Evolutionary conservation across 1,140 invertebrate genomes (phyloP).

Genomic region (Parasteatoda tepidariorum): DNA sequence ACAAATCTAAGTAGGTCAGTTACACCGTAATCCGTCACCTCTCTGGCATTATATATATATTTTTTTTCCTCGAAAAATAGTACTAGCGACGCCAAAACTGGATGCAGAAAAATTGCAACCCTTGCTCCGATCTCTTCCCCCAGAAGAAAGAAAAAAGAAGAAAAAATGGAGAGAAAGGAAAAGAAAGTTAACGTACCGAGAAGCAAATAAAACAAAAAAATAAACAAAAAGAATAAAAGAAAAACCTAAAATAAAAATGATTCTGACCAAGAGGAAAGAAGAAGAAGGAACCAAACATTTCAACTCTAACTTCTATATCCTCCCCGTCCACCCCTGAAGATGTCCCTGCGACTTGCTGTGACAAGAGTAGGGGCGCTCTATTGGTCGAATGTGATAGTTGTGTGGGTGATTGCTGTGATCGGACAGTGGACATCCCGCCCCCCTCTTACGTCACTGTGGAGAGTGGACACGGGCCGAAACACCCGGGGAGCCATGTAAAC

Average conservation of each 20-base stretch:
- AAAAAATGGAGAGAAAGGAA: constrained; percentile 1
- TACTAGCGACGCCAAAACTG: background rate
- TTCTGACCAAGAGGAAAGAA: constrained; percentile 4
- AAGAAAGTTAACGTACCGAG: constrained; percentile 30
- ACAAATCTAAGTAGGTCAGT: no score
- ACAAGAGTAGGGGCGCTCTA: constrained; percentile 54
- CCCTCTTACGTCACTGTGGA: constrained; percentile 53
- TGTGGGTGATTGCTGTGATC: constrained; percentile 59
- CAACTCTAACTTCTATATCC: background rate
- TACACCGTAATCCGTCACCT: no score
- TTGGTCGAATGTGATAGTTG: constrained; percentile 51
- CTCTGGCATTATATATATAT: no score
- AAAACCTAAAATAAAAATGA: background rate
- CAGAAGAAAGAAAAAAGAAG: constrained; percentile 3
- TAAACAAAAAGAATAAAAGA: background rate
- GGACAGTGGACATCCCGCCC: constrained; percentile 39
- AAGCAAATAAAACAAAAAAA: constrained; percentile 5
- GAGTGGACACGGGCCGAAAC: constrained; percentile 52
- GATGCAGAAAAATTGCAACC: constrained; percentile 12
- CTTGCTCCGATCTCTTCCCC: background rate
- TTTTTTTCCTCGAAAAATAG: no score
- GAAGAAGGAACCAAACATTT: background rate
- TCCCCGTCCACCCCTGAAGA: constrained; percentile 8
- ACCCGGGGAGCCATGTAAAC: constrained; percentile 59
- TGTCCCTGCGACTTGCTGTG: constrained; percentile 43